Percentiles rank a stretch among this genome's conserved stretches.
These are phyloP conservation scores for Prunella himalayana DNA, from an alignment of 2,113 vertebrate species.

Conservation along the genomic window DNA sequence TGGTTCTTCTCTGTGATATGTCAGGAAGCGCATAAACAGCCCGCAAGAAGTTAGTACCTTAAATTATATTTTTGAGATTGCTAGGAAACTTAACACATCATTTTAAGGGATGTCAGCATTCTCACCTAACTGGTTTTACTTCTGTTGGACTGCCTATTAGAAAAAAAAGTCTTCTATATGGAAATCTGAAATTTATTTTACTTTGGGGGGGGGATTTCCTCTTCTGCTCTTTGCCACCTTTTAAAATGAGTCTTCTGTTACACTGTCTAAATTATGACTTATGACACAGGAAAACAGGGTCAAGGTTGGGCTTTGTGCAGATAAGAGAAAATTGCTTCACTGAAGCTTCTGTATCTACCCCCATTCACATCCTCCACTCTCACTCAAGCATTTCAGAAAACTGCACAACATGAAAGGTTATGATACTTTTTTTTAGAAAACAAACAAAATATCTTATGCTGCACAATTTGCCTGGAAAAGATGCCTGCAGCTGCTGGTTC, in stretches of 20 bases:
- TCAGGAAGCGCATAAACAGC: conserved; percentile 64
- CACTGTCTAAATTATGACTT: not conserved
- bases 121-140: not conserved
- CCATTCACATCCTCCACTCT: not conserved
- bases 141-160: not conserved
- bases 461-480: not conserved
- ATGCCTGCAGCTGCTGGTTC: not conserved
- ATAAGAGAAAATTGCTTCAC: not conserved
- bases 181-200: not conserved
- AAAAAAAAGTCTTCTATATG: not conserved
- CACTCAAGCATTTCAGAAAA: not conserved
- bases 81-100: not conserved
- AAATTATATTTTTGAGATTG: not conserved
- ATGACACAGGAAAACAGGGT: not conserved
- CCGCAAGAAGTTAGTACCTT: conserved; percentile 57
- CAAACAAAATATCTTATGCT: not conserved
- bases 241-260: not conserved
- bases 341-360: not conserved
- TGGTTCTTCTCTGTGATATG: conserved; percentile 39
- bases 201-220: not conserved
- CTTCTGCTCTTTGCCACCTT: not conserved
- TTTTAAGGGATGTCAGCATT: not conserved
- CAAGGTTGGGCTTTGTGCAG: not conserved
- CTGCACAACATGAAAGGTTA: not conserved
- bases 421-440: not conserved